Conservation (phyloP, 2,888 invertebrate genomes). For the Bruchidius siliquastri region DNA sequence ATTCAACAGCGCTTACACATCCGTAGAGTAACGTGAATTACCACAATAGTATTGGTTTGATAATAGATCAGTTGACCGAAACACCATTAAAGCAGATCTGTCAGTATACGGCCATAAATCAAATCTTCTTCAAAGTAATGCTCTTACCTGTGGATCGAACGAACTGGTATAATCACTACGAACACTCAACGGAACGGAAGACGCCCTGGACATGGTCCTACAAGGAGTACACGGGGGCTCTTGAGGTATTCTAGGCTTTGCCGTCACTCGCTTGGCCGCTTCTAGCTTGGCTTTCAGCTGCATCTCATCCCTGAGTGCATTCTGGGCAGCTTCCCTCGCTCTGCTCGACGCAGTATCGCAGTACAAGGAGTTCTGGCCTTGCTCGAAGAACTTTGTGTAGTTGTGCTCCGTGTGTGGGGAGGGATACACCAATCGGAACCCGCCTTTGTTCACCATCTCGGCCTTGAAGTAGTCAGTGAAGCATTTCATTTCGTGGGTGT, state of each 20-base stretch:
- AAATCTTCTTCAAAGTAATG: neutral
- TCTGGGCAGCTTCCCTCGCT: slow-evolving; percentile 70
- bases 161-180: slow-evolving; percentile 42
- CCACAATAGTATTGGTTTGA: too few relatives aligned
- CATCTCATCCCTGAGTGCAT: slow-evolving; percentile 65
- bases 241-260: slow-evolving; percentile 11
- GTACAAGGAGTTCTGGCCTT: slow-evolving; percentile 69
- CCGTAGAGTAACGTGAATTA: too few relatives aligned
- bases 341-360: slow-evolving; percentile 73
- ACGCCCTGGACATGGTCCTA: slow-evolving; percentile 8
- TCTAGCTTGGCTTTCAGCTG: slow-evolving; percentile 57
- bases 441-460: slow-evolving; percentile 57
- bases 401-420: slow-evolving; percentile 52
- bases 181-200: slow-evolving; percentile 17
- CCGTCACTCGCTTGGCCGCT: slow-evolving; percentile 52
- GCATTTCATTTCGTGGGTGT: slow-evolving; percentile 27
- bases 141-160: slow-evolving; percentile 51
- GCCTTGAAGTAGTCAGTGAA: slow-evolving; percentile 43
- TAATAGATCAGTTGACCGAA: too few relatives aligned
- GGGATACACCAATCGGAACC: slow-evolving; percentile 70
- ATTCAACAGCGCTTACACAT: too few relatives aligned
- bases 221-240: slow-evolving; percentile 16
- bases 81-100: too few relatives aligned
- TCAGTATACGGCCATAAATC: too few relatives aligned
- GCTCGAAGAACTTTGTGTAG: slow-evolving; percentile 69